These are phyloP conservation scores for Pseudoips prasinana DNA, from an alignment of 2,888 invertebrate genomes.

Conservation along the genomic window DNA sequence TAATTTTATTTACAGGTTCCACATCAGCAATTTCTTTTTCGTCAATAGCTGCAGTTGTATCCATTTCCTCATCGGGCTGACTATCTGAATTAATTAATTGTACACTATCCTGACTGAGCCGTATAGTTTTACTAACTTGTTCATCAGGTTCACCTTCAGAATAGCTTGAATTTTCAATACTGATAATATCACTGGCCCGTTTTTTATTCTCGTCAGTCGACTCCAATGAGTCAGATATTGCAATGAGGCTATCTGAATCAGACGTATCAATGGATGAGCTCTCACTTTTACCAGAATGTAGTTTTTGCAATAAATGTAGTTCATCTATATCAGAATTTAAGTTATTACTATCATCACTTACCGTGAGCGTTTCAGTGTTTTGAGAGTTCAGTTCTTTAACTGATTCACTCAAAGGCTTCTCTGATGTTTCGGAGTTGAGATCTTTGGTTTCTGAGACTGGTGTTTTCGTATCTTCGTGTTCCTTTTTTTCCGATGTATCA, in stretches of 20 bases:
- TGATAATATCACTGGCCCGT: conserved; percentile 53
- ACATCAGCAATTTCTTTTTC: conserved; percentile 6
- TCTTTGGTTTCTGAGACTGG: conserved; percentile 13
- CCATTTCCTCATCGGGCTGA: background rate
- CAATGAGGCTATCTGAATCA: conserved; percentile 57
- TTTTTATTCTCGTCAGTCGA: conserved; percentile 46
- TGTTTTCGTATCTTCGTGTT: conserved; percentile 3
- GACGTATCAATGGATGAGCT: conserved; percentile 52
- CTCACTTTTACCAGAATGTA: conserved; percentile 51
- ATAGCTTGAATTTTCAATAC: conserved; percentile 72
- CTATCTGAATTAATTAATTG: background rate
- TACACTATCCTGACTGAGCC: background rate
- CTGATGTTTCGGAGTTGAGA: conserved; percentile 1
- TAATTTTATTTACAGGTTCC: background rate
- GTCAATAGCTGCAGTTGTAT: conserved; percentile 17
- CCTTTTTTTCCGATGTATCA: conserved; percentile 1
- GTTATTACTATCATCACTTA: conserved; percentile 46
- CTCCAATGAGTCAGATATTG: conserved; percentile 59
- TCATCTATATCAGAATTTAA: conserved; percentile 66
- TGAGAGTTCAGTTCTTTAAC: conserved; percentile 4
- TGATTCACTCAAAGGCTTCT: conserved; percentile 1
- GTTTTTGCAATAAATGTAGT: conserved; percentile 61
- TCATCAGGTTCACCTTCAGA: conserved; percentile 56
- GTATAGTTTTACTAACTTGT: background rate
- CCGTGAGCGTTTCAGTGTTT: conserved; percentile 32